These are phyloP conservation scores for Microctenopoma steveboyesi DNA, from an alignment of 2,797 vertebrate genomes.

Conservation along the genomic window DNA sequence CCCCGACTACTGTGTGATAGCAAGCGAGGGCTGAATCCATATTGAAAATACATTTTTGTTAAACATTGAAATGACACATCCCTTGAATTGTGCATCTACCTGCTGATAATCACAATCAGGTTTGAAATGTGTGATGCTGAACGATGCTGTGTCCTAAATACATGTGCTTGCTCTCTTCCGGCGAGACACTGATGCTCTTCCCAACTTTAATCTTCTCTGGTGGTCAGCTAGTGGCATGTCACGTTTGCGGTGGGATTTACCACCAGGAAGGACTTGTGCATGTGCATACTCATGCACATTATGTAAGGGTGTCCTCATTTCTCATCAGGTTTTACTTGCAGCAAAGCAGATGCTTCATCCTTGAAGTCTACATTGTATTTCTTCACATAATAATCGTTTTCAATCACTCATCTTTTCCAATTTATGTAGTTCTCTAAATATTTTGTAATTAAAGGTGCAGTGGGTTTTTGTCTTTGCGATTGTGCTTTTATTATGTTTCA, in stretches of 20 bases:
- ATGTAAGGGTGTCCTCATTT: constrained; percentile 67
- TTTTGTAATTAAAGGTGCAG: background rate
- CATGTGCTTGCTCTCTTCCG: constrained; percentile 38
- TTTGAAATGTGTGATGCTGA: constrained; percentile 36
- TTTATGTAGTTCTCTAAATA: constrained; percentile 1
- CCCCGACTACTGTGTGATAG: background rate
- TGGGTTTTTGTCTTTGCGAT: background rate
- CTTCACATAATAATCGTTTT: constrained; percentile 10
- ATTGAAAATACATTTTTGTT: background rate
- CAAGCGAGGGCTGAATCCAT: background rate
- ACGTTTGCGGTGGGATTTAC: constrained; percentile 62
- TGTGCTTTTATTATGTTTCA: background rate
- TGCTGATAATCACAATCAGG: constrained; percentile 26
- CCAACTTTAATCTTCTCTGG: constrained; percentile 69
- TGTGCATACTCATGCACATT: constrained; percentile 56
- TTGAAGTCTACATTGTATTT: constrained; percentile 13
- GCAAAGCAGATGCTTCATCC: constrained; percentile 16
- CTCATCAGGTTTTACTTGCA: constrained; percentile 27
- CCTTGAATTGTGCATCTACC: background rate
- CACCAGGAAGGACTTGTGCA: constrained; percentile 38
- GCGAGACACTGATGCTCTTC: constrained; percentile 51
- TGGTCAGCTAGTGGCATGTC: constrained; percentile 57
- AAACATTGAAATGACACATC: too few relatives aligned
- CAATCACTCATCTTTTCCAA: background rate
- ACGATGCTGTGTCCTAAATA: constrained; percentile 65